Evolutionary conservation across 2,888 invertebrate genomes (phyloP), one percentile per base, ranked within the genome.

Genomic region (Dryobotodes eremita): DNA sequence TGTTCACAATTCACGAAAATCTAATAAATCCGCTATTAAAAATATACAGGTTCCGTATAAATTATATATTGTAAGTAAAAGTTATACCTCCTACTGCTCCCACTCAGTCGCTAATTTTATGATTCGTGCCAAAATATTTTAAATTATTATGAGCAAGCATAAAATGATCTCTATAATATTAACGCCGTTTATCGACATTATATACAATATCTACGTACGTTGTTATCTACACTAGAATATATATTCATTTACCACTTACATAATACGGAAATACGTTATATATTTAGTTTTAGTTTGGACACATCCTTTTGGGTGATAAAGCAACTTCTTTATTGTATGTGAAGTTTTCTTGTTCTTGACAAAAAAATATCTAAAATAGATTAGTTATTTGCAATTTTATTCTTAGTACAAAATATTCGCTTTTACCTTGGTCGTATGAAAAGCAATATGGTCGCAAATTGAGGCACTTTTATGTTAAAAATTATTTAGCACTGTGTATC

Each of bases 111-210:
- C 78, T 85, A 84, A 80, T 79, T 79, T 82, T 85, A 87, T 81
- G 50, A 86, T 81, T 83, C 82, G 88, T 89, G 88, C 88, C 88
- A 88, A 89, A 88, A 86, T 84, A 83, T 80, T 65, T 87, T 79
- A 80, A 83, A 82, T 80, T 61, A 80, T 69, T 75, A 77, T 79
- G 88, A 78, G 78, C 85, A 79, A 84, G 71, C 83, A 76, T 81
- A 65, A 77, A 70, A 86, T 88, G 88, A 89, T 89, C 88, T 89
- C 88, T 86, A n/a, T 85, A 81, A 78, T 74, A 71, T 82, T 79
- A 81, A 80, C 59, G 31, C 72, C 57, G 66, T 75, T 70, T 72
- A 71, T 72, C 48, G 59, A 82, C 66, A 73, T 72, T 57, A 61
- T 57, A 62, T 53, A 68, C 75, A 75, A 71, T 75, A 75, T 62